Evolutionary conservation across 2,113 vertebrate genomes (phyloP).

Genomic region (Oryzias melastigma): DNA sequence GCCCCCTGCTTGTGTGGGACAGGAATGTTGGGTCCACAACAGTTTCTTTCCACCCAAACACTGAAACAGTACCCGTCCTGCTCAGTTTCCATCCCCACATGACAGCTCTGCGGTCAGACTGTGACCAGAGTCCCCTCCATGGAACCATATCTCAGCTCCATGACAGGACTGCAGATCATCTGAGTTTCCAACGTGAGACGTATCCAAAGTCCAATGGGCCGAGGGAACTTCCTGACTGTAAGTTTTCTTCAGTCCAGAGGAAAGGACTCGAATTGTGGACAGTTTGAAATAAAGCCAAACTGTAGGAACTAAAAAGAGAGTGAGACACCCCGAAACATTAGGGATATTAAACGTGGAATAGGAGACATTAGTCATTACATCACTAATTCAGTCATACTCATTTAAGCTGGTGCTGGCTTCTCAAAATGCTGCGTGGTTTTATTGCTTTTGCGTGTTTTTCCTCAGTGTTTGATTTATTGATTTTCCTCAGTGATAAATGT

Average conservation of each 20-base stretch:
- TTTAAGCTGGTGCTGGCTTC: constrained; percentile 25
- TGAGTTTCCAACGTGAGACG: constrained; percentile 1
- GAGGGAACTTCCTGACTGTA: not conserved
- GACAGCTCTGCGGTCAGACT: constrained; percentile 35
- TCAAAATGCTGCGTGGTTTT: constrained; percentile 58
- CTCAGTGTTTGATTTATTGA: constrained; percentile 22
- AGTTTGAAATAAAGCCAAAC: constrained; percentile 30
- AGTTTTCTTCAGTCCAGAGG: not conserved
- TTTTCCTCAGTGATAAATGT: constrained; percentile 23
- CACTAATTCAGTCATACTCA: constrained; percentile 17
- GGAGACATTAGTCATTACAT: constrained; percentile 13
- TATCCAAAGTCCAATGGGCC: constrained; percentile 10
- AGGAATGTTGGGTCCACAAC: constrained; percentile 51
- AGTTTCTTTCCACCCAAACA: constrained; percentile 45
- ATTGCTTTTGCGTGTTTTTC: constrained; percentile 28
- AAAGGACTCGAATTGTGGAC: constrained; percentile 5
- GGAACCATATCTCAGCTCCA: constrained; percentile 32
- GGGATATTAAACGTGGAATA: constrained; percentile 37
- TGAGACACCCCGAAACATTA: constrained; percentile 27
- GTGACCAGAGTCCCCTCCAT: constrained; percentile 39
- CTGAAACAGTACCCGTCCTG: constrained; percentile 34
- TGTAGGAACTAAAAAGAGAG: constrained; percentile 29
- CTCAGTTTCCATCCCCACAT: constrained; percentile 32
- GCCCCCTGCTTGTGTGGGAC: constrained; percentile 53
- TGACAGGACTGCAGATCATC: constrained; percentile 32